phyloP scores from a whole-genome alignment of 2,888 invertebrate species.

The Drosophila percnosoma region DNA sequence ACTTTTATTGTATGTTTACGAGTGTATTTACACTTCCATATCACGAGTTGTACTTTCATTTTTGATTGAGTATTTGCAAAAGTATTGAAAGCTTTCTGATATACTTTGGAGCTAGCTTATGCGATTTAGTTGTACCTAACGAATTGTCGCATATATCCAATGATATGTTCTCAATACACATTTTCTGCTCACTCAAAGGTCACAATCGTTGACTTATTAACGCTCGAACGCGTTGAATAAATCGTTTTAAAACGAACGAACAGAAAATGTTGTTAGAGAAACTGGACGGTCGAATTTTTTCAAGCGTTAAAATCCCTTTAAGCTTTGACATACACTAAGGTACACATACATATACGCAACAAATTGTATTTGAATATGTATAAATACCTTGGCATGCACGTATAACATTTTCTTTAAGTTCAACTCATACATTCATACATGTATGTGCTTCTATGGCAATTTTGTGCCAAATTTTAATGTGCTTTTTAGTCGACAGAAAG shows the following conservation, averaged over 20 bases:
- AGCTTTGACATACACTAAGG: constrained; percentile 5
- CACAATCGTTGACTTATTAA: constrained; percentile 64
- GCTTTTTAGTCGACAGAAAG: not conserved
- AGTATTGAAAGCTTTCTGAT: constrained; percentile 13
- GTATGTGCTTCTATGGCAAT: not conserved
- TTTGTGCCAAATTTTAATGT: not conserved
- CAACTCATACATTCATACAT: not conserved
- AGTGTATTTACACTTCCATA: not conserved
- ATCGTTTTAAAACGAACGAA: constrained; percentile 43
- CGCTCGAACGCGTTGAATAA: constrained; percentile 56
- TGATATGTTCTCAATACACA: constrained; percentile 15
- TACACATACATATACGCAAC: not conserved
- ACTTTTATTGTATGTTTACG: not conserved
- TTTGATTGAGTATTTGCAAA: constrained; percentile 12
- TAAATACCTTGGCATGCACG: not conserved
- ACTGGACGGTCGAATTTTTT: constrained; percentile 26
- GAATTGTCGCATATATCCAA: constrained; percentile 34
- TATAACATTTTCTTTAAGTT: not conserved
- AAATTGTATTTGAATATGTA: not conserved
- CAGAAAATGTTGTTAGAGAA: constrained; percentile 17
- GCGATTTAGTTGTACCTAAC: constrained; percentile 31
- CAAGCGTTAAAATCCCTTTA: constrained; percentile 44
- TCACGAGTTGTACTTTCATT: not conserved
- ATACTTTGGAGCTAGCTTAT: constrained; percentile 29
- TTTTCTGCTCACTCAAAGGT: constrained; percentile 54